These are phyloP conservation scores for Bombus picipes DNA, from an alignment of 1,140 invertebrate genomes.

Conservation along the genomic window DNA sequence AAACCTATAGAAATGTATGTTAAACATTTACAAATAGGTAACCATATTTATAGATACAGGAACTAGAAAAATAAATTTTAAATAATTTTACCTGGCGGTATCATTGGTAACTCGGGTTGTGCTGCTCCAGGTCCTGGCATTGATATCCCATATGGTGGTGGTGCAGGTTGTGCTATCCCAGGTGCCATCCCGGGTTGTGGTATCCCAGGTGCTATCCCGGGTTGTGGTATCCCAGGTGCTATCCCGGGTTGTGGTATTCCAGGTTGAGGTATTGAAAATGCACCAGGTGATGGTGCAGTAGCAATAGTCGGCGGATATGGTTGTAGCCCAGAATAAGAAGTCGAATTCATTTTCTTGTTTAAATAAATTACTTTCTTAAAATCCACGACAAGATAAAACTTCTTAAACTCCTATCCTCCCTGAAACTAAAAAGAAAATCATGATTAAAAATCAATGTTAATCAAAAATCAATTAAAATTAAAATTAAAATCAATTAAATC, in stretches of 20 bases:
- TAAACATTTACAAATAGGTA: not conserved
- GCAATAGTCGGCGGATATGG: not conserved
- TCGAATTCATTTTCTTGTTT: not conserved
- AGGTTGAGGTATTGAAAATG: not conserved
- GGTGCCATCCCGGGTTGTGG: not conserved
- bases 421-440: not conserved
- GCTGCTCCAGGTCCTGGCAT: not conserved
- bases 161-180: not conserved
- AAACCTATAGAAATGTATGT: not conserved
- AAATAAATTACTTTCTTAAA: not conserved
- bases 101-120: slow-evolving; percentile 1
- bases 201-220: not conserved
- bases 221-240: not conserved
- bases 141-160: not conserved
- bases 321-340: not conserved
- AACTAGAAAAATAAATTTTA: no score
- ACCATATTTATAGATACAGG: not conserved
- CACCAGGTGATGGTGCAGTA: not conserved
- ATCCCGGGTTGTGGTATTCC: not conserved
- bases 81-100: slow-evolving; percentile 4
- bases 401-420: no score
- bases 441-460: no score
- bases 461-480: no score
- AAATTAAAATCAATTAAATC: no score
- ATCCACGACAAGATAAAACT: no score